Evolutionary conservation across 2,113 vertebrate species (phyloP).

Genomic region (Sus scrofa): T2T-Sscrofa CM000829.6:45404001-45404500

Average conservation of each 20-base stretch:
- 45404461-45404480: slow-evolving; percentile 50
- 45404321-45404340: slow-evolving; percentile 33
- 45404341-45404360: slow-evolving; percentile 43
- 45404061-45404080: slow-evolving; percentile 14
- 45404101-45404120: background rate
- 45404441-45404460: slow-evolving; percentile 74
- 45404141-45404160: background rate
- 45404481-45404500: slow-evolving; percentile 68
- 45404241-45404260: slow-evolving; percentile 47
- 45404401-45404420: slow-evolving; percentile 76
- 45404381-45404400: slow-evolving; percentile 65
- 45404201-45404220: background rate
- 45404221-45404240: background rate
- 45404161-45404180: slow-evolving; percentile 34
- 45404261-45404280: slow-evolving; percentile 51
- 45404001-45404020: background rate
- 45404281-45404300: slow-evolving; percentile 39
- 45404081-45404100: background rate
- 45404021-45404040: background rate
- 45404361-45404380: slow-evolving; percentile 57
- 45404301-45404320: background rate
- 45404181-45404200: background rate
- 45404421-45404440: slow-evolving; percentile 60
- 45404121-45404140: background rate
- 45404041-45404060: slow-evolving; percentile 50